Evolutionary conservation across 2,888 invertebrate species (phyloP), one percentile per base, ranked within the genome.

Genomic region (Physocephala rufipes): DNA sequence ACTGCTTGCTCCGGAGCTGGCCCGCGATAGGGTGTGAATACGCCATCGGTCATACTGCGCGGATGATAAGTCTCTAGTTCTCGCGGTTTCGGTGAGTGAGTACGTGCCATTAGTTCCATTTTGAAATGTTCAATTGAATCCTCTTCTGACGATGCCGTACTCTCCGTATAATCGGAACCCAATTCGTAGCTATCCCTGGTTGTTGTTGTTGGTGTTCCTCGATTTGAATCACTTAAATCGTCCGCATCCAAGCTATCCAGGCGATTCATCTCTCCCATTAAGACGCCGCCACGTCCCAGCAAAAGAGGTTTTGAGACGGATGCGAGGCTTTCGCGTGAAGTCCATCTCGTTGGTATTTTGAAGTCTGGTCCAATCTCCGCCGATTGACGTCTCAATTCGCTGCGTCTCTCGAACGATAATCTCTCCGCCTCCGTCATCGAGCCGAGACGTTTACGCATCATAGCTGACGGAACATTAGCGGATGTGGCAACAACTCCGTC

Each of bases 51-150:
- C 86, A 90, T 90, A 73, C 87, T 88, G 75, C 90, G 87, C 1
- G 92, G 92, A 84, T 91, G 90, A 81, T 92, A 92, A 0, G 91
- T 91, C 66, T 90, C 89, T 76, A 90, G 88, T 78, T 92, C 91
- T 0, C 77, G 76, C 45, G 89, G 88, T 74, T 82, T 86, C 21
- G 82, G 80, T 16, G 84, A 82, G 9, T 79, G 79, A 0, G 85
- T 85, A n/a, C 85, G 79, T 0, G 85, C 82, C 74, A 83, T 74
- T 2, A 86, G 73, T 62, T 86, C 85, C 73, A 82, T 82, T 78
- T 86, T 86, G 63, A 86, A 86, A 71, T 85, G 83, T 73, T 86
- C 86, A 45, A 86, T 85, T 7, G 86, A 86, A 72, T 86, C 82
- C 1, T 79, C 89, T 84, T 24, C 79, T 5, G 88, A 87, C 7